Percentiles rank a stretch among this genome's conserved stretches.
These are phyloP conservation scores for Eurytoma californica DNA, from an alignment of 2,888 invertebrate genomes.

Conservation along the genomic window DNA sequence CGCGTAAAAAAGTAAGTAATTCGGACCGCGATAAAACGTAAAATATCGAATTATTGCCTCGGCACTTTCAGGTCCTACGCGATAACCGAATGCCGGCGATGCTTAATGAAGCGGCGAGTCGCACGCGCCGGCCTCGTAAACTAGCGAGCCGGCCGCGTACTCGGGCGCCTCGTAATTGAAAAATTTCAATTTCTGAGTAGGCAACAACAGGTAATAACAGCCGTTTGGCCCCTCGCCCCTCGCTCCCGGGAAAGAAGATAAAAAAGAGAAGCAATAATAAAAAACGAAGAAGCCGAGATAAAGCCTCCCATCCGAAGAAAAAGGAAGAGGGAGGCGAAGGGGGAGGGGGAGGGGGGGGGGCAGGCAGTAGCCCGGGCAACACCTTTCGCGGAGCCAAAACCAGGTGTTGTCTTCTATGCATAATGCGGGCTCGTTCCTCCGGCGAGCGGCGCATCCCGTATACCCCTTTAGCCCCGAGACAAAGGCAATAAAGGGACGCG, in stretches of 20 bases:
- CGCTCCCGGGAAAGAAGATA: conserved; percentile 1
- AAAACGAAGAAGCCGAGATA: not conserved
- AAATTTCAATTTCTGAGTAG: conserved; percentile 55
- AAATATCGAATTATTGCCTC: no score
- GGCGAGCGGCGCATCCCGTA: conserved; percentile 41
- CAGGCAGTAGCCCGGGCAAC: conserved; percentile 41
- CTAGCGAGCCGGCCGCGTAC: not conserved
- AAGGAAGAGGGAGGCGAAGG: conserved; percentile 19
- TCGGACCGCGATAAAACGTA: no score
- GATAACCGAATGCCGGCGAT: not conserved
- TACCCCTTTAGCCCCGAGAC: conserved; percentile 29
- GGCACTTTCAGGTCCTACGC: not conserved
- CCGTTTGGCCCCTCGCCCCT: not conserved
- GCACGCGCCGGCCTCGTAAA: conserved; percentile 25
- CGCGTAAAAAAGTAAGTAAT: not conserved
- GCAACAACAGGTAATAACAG: conserved; percentile 42
- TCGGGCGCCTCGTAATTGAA: conserved; percentile 47
- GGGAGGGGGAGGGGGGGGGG: conserved; percentile 40
- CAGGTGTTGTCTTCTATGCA: conserved; percentile 54
- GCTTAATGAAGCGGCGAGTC: conserved; percentile 14
- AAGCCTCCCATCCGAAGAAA: no score
- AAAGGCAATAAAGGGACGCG: conserved; percentile 43
- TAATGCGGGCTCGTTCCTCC: conserved; percentile 45
- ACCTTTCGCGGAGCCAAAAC: conserved; percentile 52
- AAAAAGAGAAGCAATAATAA: conserved; percentile 43